These are phyloP conservation scores for Helleia helle DNA, from an alignment of 2,888 invertebrate species.

Conservation along the genomic window DNA sequence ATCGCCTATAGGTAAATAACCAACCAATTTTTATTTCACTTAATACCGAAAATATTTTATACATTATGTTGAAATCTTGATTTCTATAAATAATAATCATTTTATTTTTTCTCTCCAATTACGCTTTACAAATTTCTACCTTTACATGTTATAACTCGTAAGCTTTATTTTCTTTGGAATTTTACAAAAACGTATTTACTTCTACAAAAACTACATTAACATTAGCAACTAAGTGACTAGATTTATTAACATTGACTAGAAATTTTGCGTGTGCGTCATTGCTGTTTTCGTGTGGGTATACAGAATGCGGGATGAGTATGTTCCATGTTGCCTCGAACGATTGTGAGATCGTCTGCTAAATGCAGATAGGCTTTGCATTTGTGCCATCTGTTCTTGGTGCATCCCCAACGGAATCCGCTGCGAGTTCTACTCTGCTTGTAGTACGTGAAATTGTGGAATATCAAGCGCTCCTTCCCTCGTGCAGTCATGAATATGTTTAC, in stretches of 20 bases:
- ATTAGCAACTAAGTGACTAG: constrained; percentile 12
- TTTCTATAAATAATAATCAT: too few relatives aligned
- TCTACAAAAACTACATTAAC: neutral
- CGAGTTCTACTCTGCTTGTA: constrained; percentile 59
- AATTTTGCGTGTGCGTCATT: constrained; percentile 3
- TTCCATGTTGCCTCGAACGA: constrained; percentile 55
- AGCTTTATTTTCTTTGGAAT: too few relatives aligned
- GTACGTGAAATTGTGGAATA: constrained; percentile 55
- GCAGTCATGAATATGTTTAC: constrained; percentile 68
- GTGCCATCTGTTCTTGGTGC: constrained; percentile 65
- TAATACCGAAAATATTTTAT: too few relatives aligned
- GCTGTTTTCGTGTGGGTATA: constrained; percentile 21
- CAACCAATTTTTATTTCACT: too few relatives aligned
- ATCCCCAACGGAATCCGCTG: constrained; percentile 61
- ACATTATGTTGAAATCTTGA: too few relatives aligned
- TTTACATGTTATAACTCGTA: too few relatives aligned
- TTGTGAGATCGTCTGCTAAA: constrained; percentile 56
- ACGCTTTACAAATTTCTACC: too few relatives aligned
- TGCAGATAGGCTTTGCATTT: constrained; percentile 59
- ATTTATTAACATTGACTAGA: constrained; percentile 3
- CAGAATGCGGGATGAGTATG: constrained; percentile 54
- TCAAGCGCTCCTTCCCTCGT: constrained; percentile 55
- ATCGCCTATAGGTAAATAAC: too few relatives aligned
- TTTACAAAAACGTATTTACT: too few relatives aligned
- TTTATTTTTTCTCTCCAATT: too few relatives aligned